phyloP scores from a whole-genome alignment of 2,888 invertebrate species.

The Yponomeuta sedellus region DNA sequence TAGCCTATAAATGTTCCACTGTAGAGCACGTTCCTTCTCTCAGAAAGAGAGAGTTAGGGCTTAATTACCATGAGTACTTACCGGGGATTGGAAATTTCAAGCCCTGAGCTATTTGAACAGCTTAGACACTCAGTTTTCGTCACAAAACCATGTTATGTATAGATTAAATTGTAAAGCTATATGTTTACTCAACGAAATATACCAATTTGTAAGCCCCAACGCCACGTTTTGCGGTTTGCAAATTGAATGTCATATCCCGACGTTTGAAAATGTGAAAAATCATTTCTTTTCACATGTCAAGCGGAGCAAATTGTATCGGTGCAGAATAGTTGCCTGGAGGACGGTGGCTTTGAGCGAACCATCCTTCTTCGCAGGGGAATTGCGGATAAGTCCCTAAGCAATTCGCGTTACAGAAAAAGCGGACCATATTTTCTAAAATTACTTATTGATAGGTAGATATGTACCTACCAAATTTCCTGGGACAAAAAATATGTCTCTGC shows the following conservation, averaged over 20 bases:
- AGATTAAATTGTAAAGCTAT: background rate
- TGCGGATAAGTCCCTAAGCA: conserved; percentile 40
- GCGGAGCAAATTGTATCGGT: conserved; percentile 7
- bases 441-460: conserved; percentile 32
- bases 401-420: conserved; percentile 34
- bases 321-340: background rate
- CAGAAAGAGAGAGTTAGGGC: too few species aligned
- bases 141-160: background rate
- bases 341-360: conserved; percentile 9
- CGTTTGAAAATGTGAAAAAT: conserved; percentile 12
- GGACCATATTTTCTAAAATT: conserved; percentile 32
- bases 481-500: too few species aligned
- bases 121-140: too few species aligned
- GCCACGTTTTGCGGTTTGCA: background rate
- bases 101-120: too few species aligned
- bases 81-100: too few species aligned
- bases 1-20: too few species aligned
- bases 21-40: too few species aligned
- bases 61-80: too few species aligned
- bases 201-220: background rate
- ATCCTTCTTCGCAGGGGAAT: conserved; percentile 33
- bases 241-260: conserved; percentile 9
- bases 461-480: background rate
- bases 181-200: conserved; percentile 5
- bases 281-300: conserved; percentile 9